Evolutionary conservation across 2,113 vertebrate genomes (phyloP).

Genomic region (Glareola pratincola): DNA sequence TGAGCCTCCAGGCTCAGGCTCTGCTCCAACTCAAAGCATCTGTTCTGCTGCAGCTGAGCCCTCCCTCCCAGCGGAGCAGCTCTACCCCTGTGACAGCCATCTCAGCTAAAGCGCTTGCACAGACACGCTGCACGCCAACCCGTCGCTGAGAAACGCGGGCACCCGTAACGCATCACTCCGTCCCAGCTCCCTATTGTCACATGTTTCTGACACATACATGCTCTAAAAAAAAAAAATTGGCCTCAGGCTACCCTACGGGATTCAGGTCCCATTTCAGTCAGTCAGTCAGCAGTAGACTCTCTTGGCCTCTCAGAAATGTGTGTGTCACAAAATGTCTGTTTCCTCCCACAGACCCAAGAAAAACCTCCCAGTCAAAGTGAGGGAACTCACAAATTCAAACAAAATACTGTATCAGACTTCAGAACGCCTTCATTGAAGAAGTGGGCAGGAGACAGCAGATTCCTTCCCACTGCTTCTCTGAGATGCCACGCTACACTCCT

Average conservation of each 20-base stretch:
- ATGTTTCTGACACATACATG: not conserved
- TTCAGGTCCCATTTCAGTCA: not conserved
- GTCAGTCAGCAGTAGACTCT: not conserved
- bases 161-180: not conserved
- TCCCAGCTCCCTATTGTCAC: not conserved
- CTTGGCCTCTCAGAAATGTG: not conserved
- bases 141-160: not conserved
- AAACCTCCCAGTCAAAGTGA: not conserved
- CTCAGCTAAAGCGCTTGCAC: not conserved
- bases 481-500: not conserved
- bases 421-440: not conserved
- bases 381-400: not conserved
- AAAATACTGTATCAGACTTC: not conserved
- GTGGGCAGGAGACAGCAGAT: not conserved
- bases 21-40: constrained; percentile 5
- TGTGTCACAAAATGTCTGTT: not conserved
- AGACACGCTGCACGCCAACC: not conserved
- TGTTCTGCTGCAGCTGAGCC: not conserved
- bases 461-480: not conserved
- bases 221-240: not conserved
- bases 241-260: not conserved
- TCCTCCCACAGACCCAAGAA: not conserved
- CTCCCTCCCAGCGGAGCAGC: not conserved
- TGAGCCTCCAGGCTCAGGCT: not conserved
- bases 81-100: not conserved